Conservation (phyloP, 2,113 vertebrate genomes). For the Perca flavescens region DNA sequence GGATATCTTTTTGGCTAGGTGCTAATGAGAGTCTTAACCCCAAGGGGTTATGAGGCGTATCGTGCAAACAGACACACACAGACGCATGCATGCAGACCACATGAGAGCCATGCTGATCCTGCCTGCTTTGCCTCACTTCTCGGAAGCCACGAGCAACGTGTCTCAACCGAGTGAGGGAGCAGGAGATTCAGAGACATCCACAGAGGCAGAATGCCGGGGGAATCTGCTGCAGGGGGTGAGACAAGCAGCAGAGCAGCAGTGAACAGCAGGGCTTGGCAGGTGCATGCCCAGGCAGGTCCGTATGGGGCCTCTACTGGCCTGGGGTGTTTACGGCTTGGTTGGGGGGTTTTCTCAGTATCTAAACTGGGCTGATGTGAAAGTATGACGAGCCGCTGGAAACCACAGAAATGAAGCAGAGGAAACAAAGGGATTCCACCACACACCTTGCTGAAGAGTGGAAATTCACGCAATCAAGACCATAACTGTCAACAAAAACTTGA, state of each 20-base stretch:
- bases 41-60: slow-evolving; percentile 58
- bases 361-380: slow-evolving; percentile 72
- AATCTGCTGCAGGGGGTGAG: slow-evolving; percentile 80
- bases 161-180: slow-evolving; percentile 73
- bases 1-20: slow-evolving; percentile 68
- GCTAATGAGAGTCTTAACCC: slow-evolving; percentile 79
- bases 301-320: slow-evolving; percentile 77
- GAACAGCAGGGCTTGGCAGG: slow-evolving; percentile 80
- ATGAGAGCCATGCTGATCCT: slow-evolving; percentile 69
- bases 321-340: slow-evolving; percentile 59
- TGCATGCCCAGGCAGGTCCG: slow-evolving; percentile 80
- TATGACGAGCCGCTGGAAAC: slow-evolving; percentile 75
- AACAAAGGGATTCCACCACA: slow-evolving; percentile 78
- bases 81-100: slow-evolving; percentile 58
- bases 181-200: slow-evolving; percentile 75
- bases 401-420: slow-evolving; percentile 69
- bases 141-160: slow-evolving; percentile 77
- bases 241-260: slow-evolving; percentile 59
- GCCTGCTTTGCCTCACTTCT: slow-evolving; percentile 75
- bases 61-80: slow-evolving; percentile 69
- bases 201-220: slow-evolving; percentile 78
- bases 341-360: slow-evolving; percentile 67
- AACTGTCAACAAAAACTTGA: slow-evolving; percentile 54
- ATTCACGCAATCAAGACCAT: slow-evolving; percentile 54
- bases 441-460: slow-evolving; percentile 56